Percentiles rank a stretch among this genome's conserved stretches.
These are phyloP conservation scores for Gambusia yucatana DNA, from an alignment of 2,797 vertebrate genomes.

Conservation along the genomic window DNA sequence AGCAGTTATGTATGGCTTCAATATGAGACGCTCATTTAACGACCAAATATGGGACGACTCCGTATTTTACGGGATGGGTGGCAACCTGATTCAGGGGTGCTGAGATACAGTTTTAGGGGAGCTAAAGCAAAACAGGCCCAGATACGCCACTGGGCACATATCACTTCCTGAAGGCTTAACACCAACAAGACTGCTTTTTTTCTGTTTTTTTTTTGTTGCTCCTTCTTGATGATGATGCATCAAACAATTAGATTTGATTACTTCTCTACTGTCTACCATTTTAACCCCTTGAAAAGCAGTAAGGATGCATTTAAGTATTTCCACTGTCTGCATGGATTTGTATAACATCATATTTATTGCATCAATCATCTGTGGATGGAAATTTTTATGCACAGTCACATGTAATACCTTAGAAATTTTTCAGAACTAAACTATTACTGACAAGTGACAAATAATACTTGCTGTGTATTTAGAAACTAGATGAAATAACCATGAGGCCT, in stretches of 20 bases:
- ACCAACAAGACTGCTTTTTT: not conserved
- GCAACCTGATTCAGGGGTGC: no score
- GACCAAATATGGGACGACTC: no score
- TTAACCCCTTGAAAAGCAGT: not conserved
- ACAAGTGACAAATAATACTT: not conserved
- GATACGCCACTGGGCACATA: not conserved
- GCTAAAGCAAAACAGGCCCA: no score
- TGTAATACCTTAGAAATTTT: not conserved
- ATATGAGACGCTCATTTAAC: no score
- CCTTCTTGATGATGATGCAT: not conserved
- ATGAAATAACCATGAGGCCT: not conserved
- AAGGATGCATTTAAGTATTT: not conserved
- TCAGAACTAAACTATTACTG: not conserved
- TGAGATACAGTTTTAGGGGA: no score
- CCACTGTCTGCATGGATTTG: not conserved
- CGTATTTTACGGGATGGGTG: no score
- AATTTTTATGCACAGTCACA: not conserved
- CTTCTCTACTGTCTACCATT: not conserved
- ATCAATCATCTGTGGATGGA: not conserved
- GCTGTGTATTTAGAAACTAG: not conserved
- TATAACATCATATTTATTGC: not conserved
- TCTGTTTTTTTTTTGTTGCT: not conserved
- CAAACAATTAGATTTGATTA: conserved; percentile 1
- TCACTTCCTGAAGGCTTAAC: not conserved
- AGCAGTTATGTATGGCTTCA: no score